Conservation (phyloP, 30 jellyfish, hydroid and myxozoan genomes). For the Cassiopea andromeda region DNA sequence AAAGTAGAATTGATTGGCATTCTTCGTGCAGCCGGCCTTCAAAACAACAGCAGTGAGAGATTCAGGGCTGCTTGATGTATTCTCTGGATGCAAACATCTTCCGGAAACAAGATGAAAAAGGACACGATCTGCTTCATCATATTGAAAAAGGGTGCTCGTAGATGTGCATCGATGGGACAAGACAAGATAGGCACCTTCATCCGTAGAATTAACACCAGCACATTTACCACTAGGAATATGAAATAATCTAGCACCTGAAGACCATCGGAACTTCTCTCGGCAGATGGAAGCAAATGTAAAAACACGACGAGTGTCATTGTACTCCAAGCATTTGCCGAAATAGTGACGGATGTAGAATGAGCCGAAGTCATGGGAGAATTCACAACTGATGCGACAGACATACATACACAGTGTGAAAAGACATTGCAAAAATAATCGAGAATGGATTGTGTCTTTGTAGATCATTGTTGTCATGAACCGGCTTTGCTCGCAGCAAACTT, state of each 20-base stretch:
- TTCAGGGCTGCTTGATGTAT: background rate
- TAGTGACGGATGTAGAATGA: constrained; percentile 40
- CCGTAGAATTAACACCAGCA: background rate
- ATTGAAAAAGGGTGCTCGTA: constrained; percentile 50
- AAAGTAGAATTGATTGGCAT: constrained; percentile 24
- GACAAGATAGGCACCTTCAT: constrained; percentile 26
- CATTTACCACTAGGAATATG: constrained; percentile 45
- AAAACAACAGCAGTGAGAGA: constrained; percentile 1
- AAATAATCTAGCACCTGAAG: constrained; percentile 37
- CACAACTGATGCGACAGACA: no score
- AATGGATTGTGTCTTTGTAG: no score
- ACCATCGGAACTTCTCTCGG: constrained; percentile 55
- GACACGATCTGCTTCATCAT: constrained; percentile 6
- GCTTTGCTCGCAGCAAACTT: no score
- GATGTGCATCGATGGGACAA: constrained; percentile 30
- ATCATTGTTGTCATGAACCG: no score
- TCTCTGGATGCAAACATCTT: constrained; percentile 33
- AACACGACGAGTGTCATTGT: background rate
- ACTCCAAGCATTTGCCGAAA: constrained; percentile 39
- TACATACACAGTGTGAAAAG: no score
- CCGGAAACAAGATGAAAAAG: constrained; percentile 32
- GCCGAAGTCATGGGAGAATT: background rate
- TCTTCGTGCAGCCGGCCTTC: constrained; percentile 4
- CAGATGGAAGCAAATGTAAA: constrained; percentile 29
- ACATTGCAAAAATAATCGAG: no score